phyloP scores from a whole-genome alignment of 1,140 invertebrate genomes.

The Daktulosphaira vitifoliae region DNA sequence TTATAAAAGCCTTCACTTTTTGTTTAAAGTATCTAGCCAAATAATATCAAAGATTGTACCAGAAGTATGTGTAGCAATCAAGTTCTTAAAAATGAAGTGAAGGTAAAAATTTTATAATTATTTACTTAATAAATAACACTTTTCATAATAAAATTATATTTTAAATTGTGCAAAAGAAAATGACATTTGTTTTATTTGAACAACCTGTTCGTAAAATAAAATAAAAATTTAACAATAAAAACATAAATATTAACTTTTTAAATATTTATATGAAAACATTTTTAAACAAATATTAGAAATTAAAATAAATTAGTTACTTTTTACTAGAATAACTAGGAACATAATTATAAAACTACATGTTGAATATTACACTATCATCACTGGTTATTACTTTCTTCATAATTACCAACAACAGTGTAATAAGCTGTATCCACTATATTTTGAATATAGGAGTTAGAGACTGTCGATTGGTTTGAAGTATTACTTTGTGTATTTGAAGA shows the following conservation, averaged over 20 bases:
- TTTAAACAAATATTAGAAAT: too few species aligned
- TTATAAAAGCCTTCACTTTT: conserved; percentile 39
- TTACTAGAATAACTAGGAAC: not conserved
- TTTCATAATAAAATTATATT: too few species aligned
- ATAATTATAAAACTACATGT: conserved; percentile 1
- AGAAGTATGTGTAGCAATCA: conserved; percentile 38
- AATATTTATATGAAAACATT: not conserved
- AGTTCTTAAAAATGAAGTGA: conserved; percentile 36
- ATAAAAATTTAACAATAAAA: too few species aligned
- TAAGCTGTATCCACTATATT: not conserved
- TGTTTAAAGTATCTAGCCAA: conserved; percentile 41
- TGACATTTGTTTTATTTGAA: too few species aligned
- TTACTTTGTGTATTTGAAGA: not conserved
- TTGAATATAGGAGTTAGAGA: not conserved
- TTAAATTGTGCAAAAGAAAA: too few species aligned
- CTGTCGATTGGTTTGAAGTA: conserved; percentile 6
- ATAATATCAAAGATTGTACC: conserved; percentile 38
- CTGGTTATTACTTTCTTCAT: not conserved
- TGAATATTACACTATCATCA: not conserved
- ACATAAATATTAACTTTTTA: not conserved
- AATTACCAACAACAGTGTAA: too few species aligned
- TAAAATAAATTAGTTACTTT: not conserved
- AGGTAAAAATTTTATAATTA: conserved; percentile 30
- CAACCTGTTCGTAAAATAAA: not conserved
- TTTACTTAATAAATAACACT: conserved; percentile 9